Base-by-base conservation (phyloP, 2,797 vertebrate species). In the Falco cherrug region DNA sequence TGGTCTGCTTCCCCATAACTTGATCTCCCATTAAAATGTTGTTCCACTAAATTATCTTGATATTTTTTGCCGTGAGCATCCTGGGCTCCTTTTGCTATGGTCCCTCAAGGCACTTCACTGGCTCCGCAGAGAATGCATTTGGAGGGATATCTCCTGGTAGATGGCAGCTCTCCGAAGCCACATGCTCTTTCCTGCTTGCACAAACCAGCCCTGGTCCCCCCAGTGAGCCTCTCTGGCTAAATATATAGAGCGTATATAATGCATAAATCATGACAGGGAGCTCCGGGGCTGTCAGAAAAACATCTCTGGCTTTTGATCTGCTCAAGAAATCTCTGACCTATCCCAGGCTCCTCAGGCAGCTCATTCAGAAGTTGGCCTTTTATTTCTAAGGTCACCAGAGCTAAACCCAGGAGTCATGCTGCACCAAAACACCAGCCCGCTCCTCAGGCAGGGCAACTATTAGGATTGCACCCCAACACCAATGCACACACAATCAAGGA, bases 221-320 rank as follows among this genome's bases (percentile, higher is more conserved):
- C 47, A 86, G 54, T 65, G 93, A 96, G 79, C 89, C 94, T 88
- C 89, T 91, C 94, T 17, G 9, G 79, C 65, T 95, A 94, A 95
- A 96, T 91, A 95, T 78, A 76, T 88, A 88, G 89, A 93, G 76
- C 0, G 0, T 91, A 91, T 95, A 93, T 90, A 93, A 95, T 94
- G 82, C 93, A 88, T 96, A 96, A 97, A 96, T 96, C 97, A 96
- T 78, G 74, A 92, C 69, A 76, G 90, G 61, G 84, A 96, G 79
- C 73, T 92, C 76, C 24, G 1, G 59, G 54, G 51, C 92, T 96
- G 95, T 97, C 95, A 97, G 90, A 85, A 96, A 95, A 96, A 94
- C 92, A 95, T 97, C 95, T 91, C 74, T 67, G 87, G 89, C 96
- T 96, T 97, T 96, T 97, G 95, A 97, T 97, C 92, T 94, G 65